Percentiles rank a stretch among this genome's conserved stretches.
These are phyloP conservation scores for Prunella fulvescens DNA, from an alignment of 2,113 vertebrate species.

Conservation along the genomic window DNA sequence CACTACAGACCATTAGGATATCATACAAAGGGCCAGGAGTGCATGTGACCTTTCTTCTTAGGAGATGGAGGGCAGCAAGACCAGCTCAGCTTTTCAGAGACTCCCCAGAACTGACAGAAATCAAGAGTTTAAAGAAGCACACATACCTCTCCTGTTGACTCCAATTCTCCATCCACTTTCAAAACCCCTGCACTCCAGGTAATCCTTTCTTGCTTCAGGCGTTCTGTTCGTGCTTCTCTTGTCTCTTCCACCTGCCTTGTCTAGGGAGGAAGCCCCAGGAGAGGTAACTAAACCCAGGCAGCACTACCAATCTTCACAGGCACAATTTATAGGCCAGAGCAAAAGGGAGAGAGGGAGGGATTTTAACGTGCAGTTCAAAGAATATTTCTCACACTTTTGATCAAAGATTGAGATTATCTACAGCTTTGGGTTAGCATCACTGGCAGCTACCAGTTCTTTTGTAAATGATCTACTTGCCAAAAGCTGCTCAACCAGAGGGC, in stretches of 20 bases:
- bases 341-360: neutral
- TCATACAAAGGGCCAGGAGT: neutral
- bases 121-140: neutral
- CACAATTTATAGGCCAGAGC: neutral
- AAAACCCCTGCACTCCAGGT: conserved; percentile 55
- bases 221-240: conserved; percentile 64
- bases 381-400: neutral
- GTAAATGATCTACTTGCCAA: neutral
- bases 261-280: conserved; percentile 64
- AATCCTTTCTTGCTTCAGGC: conserved; percentile 74
- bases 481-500: neutral
- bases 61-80: neutral
- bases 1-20: neutral
- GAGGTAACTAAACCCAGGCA: neutral
- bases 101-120: neutral
- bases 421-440: neutral
- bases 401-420: neutral
- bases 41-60: fast-evolving
- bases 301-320: neutral
- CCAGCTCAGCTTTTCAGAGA: neutral
- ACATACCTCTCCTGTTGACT: conserved; percentile 72
- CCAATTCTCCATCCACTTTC: neutral
- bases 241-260: conserved; percentile 69
- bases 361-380: neutral
- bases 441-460: neutral